These are phyloP conservation scores for Acipenser ruthenus DNA, from an alignment of 2,797 vertebrate genomes.

Conservation along the genomic window DNA sequence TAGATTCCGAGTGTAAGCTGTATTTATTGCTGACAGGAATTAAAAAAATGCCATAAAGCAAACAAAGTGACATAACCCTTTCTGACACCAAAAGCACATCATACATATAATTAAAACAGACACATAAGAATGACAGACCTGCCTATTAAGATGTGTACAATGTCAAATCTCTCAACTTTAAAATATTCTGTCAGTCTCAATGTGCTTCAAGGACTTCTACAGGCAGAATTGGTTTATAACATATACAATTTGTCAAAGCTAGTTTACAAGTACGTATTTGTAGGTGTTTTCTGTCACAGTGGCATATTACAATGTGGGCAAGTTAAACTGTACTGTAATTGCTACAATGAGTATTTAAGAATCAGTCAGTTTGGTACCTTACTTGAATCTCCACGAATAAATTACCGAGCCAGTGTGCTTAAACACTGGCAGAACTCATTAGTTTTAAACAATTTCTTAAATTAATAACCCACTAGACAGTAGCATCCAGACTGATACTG, in stretches of 20 bases:
- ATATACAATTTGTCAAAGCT: background rate
- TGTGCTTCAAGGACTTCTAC: background rate
- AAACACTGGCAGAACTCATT: background rate
- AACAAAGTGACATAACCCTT: background rate
- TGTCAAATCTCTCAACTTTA: background rate
- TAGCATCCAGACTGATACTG: too few species aligned
- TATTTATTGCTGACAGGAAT: background rate
- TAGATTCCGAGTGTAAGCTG: background rate
- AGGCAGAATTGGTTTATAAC: background rate
- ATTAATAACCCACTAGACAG: too few species aligned
- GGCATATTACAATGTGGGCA: background rate
- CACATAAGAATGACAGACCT: background rate
- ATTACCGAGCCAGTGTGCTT: background rate
- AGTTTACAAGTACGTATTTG: background rate
- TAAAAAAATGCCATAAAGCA: background rate
- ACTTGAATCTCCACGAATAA: background rate
- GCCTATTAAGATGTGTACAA: background rate
- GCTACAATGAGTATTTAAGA: background rate
- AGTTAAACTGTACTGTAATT: background rate
- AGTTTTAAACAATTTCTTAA: background rate
- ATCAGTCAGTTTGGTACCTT: background rate
- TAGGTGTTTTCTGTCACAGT: background rate
- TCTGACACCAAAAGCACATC: background rate
- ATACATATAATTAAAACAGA: background rate
- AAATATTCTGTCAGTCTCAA: background rate